phyloP scores from a whole-genome alignment of 1,140 invertebrate species.

The Cydia pomonella region DNA sequence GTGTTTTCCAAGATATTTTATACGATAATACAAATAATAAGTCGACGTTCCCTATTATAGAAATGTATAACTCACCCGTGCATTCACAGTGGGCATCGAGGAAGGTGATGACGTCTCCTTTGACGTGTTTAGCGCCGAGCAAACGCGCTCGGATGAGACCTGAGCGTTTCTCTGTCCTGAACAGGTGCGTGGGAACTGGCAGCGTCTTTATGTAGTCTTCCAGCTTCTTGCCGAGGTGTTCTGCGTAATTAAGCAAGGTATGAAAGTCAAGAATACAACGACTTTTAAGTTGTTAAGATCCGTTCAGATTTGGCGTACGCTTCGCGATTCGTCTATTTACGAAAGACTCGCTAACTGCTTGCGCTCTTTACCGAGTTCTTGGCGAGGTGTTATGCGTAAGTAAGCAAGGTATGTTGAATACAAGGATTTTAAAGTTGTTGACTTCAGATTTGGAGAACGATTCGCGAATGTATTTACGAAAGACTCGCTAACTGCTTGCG shows the following conservation, averaged over 20 bases:
- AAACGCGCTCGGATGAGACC: slow-evolving; percentile 96
- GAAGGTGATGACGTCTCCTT: slow-evolving; percentile 97
- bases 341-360: no score
- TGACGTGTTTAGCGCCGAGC: slow-evolving; percentile 94
- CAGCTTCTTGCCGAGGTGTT: slow-evolving; percentile 92
- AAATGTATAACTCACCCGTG: slow-evolving; percentile 74
- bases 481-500: no score
- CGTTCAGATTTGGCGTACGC: no score
- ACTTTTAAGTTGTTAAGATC: no score
- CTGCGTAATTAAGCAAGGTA: slow-evolving; percentile 79
- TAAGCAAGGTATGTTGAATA: slow-evolving; percentile 34
- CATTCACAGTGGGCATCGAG: slow-evolving; percentile 98
- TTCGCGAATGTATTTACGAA: no score
- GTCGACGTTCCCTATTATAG: background rate
- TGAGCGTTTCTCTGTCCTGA: slow-evolving; percentile 93
- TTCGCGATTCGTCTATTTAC: no score
- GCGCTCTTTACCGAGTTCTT: slow-evolving; percentile 74
- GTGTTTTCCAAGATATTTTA: no score
- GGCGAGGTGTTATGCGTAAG: slow-evolving; percentile 90
- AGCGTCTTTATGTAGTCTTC: slow-evolving; percentile 94
- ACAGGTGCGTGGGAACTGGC: slow-evolving; percentile 91
- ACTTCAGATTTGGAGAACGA: no score
- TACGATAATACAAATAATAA: no score
- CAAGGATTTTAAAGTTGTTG: no score
- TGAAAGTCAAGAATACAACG: no score